phyloP scores from a whole-genome alignment of 2,797 vertebrate species.

The Cygnus olor region DNA sequence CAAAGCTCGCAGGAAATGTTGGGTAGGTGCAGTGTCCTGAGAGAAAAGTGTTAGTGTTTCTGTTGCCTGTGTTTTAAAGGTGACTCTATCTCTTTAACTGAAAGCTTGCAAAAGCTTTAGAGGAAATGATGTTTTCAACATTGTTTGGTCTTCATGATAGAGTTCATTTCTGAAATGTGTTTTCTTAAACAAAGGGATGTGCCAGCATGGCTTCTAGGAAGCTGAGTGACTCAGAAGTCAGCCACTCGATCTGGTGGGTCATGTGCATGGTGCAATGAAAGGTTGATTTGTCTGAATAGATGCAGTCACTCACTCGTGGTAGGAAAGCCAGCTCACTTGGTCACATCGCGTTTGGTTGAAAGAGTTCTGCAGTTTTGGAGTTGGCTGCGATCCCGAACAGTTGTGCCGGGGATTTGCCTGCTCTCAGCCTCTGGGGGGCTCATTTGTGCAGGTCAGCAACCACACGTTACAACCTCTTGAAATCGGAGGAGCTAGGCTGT shows the following conservation, averaged over 20 bases:
- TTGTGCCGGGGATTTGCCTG: background rate
- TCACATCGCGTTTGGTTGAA: background rate
- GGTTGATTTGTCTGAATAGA: background rate
- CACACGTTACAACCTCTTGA: rapidly evolving
- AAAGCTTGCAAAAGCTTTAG: background rate
- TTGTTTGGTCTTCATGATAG: background rate
- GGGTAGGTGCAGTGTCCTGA: background rate
- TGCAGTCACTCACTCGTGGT: background rate
- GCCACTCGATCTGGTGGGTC: conserved; percentile 32
- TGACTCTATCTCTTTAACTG: background rate
- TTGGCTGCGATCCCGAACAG: background rate
- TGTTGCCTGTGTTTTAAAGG: background rate
- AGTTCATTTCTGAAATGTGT: background rate
- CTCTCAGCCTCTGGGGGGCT: background rate
- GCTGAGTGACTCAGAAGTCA: conserved; percentile 52
- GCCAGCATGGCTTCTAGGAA: conserved; percentile 21
- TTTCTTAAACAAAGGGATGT: conserved; percentile 11
- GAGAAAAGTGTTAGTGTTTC: background rate
- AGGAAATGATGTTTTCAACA: background rate
- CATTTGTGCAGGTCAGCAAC: background rate
- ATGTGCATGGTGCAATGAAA: background rate
- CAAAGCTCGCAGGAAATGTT: background rate
- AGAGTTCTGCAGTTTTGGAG: background rate
- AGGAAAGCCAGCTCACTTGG: background rate
- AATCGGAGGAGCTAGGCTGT: background rate